Evolutionary conservation across 2,888 invertebrate species (phyloP).

Genomic region (Hetaerina titia): DNA sequence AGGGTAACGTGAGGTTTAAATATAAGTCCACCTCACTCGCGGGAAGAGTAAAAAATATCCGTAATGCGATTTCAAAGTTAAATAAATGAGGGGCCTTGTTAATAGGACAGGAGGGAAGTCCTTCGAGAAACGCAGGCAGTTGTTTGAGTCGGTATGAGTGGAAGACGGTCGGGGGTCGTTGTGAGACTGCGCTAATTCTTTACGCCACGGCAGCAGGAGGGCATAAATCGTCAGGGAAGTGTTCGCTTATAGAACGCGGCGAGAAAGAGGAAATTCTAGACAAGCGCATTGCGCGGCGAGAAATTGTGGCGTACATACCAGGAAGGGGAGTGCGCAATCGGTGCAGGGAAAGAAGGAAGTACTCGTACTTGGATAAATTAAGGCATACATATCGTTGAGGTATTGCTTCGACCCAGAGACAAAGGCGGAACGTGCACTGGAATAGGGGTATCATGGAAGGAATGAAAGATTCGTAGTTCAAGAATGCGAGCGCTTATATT

Average conservation of each 20-base stretch:
- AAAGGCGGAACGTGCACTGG: background rate
- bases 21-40: too few species aligned
- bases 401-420: background rate
- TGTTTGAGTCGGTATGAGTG: background rate
- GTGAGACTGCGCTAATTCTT: conserved; percentile 24
- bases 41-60: too few species aligned
- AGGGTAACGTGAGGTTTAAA: too few species aligned
- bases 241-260: background rate
- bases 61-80: too few species aligned
- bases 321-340: background rate
- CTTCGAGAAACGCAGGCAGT: background rate
- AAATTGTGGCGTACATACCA: background rate
- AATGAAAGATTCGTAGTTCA: background rate
- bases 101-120: background rate
- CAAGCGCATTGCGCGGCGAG: background rate
- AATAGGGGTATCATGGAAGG: background rate
- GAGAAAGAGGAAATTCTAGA: background rate
- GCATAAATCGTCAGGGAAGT: conserved; percentile 42
- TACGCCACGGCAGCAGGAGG: background rate
- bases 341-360: background rate
- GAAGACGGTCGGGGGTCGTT: background rate
- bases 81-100: too few species aligned
- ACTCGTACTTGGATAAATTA: background rate
- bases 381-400: background rate
- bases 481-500: background rate